Base-by-base conservation (phyloP, 2,888 invertebrate species). In the Trilocha varians region DNA sequence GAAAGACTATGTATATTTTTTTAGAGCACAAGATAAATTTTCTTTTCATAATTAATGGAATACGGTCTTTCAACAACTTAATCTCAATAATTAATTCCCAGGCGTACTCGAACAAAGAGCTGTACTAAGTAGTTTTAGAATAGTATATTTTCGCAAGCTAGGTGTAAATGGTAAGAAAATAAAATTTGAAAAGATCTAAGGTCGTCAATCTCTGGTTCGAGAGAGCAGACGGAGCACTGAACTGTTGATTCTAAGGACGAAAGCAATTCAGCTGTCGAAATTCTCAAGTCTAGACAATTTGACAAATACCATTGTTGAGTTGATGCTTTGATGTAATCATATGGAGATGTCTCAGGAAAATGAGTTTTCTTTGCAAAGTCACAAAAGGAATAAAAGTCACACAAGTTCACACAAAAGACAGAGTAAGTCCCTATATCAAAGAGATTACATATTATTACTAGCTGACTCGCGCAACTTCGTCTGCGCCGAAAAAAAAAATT, bases 171-270 rank as follows among this genome's bases (percentile, higher is more conserved):
- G 32, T 39, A 50, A 43, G 42, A 49, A 48, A 54, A 39, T 49
- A 48, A 56, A 50, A 53, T 50, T 53, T 42, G 40, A 58, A 52
- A 53, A 42, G 14, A 13, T 13, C 25, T 42, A 15, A 25, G 15
- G 34, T 25, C 32, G 13, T 9, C 16, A 16, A 25, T 32, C 34
- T 15, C 13, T 25, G 32, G 14, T 44, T 44, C 62, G 42, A 50
- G 53, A 62, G 65, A 68, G 61, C 70, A 64, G 63, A 67, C 66
- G 47, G 72, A 55, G 56, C 70, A 62, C 49, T 69, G 71, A 73
- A 69, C 74, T 58, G 55, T 44, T 40, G 47, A 55, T 59, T 55
- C 38, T 53, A 62, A 65, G 63, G 65, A 46, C 66, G 47, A 57
- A 54, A 52, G 48, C 47, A 56, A 54, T 52, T 55, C 53, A 56